Base-by-base conservation (phyloP, 2,888 invertebrate species). In the Trypoxylon attenuatum region DNA sequence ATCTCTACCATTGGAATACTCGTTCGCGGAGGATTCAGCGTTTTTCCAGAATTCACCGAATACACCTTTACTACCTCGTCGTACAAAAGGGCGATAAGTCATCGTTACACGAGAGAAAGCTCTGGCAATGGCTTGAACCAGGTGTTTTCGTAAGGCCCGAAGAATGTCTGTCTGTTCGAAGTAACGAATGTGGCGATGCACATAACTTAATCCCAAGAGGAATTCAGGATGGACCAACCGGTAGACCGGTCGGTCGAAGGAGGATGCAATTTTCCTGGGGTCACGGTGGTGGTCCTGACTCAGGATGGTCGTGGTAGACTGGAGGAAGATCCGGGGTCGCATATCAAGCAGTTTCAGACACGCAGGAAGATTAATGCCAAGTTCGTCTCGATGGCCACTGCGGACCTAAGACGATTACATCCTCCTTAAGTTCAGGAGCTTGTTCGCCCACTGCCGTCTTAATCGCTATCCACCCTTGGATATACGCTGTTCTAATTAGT, bases 341-440 rank as follows among this genome's bases (percentile, higher is more conserved):
- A 81, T 81, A 81, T 79, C 80, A 79, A 81, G 76, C 78, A 78
- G 81, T 64, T 58, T 65, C 78, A 69, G 73, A 64, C 62, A 67
- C 56, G 69, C 58, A 55, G 52, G 66, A 73, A 81, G 81, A 81
- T 81, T 81, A 81, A 81, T 80, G 79, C 77, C n/a, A 64, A 69
- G 71, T 69, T 70, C 77, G 69, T 75, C 69, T 58, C 75, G 77
- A 79, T 77, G 76, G 76, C 76, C 79, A 77, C 81, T 81, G 79
- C 77, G 73, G 63, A 64, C 71, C 73, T 77, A 79, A 80, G 81
- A 80, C 80, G 80, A 82, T 81, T 82, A 82, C 77, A 78, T 80
- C 73, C 74, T 76, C 76, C 73, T 77, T 78, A 80, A 80, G 80
- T 80, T 80, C 66, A 65, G 52, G 61, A 63, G 67, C 61, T 60